phyloP scores from a whole-genome alignment of 2,888 invertebrate genomes.

The Oxytorus armatus region DNA sequence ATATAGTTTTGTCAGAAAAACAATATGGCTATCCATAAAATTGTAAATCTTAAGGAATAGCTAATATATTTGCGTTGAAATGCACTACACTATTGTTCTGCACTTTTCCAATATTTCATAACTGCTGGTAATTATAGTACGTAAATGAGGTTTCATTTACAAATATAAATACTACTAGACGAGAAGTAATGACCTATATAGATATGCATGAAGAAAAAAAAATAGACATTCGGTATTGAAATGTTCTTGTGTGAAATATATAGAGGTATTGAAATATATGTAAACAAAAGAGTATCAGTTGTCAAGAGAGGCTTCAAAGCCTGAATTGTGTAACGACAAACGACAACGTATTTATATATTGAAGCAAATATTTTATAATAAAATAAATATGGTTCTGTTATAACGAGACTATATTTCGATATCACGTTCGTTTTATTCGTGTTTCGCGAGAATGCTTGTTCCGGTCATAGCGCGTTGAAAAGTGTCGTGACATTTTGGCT shows the following conservation, averaged over 20 bases:
- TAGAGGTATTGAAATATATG: too few species aligned
- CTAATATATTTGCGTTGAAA: too few species aligned
- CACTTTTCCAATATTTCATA: not conserved
- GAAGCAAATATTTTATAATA: slow-evolving; percentile 3
- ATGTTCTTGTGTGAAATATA: slow-evolving; percentile 43
- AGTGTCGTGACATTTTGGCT: slow-evolving; percentile 28
- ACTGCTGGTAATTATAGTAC: too few species aligned
- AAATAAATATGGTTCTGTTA: slow-evolving; percentile 29
- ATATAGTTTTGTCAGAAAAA: slow-evolving; percentile 1
- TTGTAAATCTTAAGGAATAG: not conserved
- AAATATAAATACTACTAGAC: not conserved
- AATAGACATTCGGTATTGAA: slow-evolving; percentile 24
- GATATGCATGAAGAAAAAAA: not conserved
- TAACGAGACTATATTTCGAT: slow-evolving; percentile 10
- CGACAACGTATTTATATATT: slow-evolving; percentile 19
- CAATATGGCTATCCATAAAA: not conserved
- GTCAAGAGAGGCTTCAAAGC: slow-evolving; percentile 58
- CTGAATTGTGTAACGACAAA: too few species aligned
- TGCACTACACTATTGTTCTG: too few species aligned
- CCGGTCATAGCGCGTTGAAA: slow-evolving; percentile 35
- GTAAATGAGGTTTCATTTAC: not conserved
- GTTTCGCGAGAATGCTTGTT: slow-evolving; percentile 19
- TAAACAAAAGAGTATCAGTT: slow-evolving; percentile 68
- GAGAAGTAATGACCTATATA: not conserved
- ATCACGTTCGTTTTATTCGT: slow-evolving; percentile 7